Base-by-base conservation (phyloP, 2,797 vertebrate species). In the Bucorvus abyssinicus region DNA sequence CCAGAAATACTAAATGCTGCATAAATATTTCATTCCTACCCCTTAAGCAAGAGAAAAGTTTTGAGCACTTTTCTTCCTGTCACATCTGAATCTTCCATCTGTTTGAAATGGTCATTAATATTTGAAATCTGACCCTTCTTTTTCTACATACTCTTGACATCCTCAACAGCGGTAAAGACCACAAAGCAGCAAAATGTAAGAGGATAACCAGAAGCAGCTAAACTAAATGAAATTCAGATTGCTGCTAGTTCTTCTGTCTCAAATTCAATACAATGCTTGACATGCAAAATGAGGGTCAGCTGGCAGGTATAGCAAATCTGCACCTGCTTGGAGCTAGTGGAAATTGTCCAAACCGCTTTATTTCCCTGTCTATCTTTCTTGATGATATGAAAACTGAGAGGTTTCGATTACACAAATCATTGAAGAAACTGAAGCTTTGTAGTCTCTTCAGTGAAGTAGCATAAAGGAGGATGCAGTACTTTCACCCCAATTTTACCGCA, bases 291-390 rank as follows among this genome's bases (percentile, higher is more conserved):
- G 71, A 76, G 71, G 45, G 49, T 80, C 89, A 92, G 36, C 85
- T 94, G 93, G 80, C 75, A 96, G 71, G 50, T 93, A 61, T 29
- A 87, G 83, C 80, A 94, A 91, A 89, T 68, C 38, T 86, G 52
- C 68, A 96, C 79, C 49, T 89, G 56, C 67, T 90, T 94, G 50
- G 74, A 73, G 59, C 30, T 59, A 89, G 59, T 68, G 26, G 49
- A 90, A 90, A 75, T 88, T n/a, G 50, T 87, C 81, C 74, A 82
- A 81, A 83, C 12, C 53, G 55, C 60, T 93, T 95, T 83, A 92
- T 80, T 78, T 82, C 22, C 32, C 21, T 87, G 26, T 87, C 90
- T 88, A 12, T 93, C 60, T 87, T 53, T 95, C 44, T 5, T 83
- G 53, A 65, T 47, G 57, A 59, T 71, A 45, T 79, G 52, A 78